phyloP scores from a whole-genome alignment of 2,113 vertebrate genomes.

The Actenoides lindsayi region DNA sequence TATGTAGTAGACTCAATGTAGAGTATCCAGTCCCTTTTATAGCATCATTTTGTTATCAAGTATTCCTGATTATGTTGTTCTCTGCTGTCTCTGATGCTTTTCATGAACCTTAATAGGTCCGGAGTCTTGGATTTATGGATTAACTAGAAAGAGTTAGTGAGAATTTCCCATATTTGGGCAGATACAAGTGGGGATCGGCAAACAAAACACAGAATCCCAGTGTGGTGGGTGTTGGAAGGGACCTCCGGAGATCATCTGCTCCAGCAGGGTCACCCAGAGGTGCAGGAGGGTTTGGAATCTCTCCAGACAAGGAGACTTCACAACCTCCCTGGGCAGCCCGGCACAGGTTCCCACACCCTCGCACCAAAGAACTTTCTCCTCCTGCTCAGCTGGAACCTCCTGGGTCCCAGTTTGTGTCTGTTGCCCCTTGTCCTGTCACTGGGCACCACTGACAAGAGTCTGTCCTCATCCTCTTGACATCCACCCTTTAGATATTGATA shows the following conservation, averaged over 20 bases:
- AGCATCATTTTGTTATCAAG: not conserved
- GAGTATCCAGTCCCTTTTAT: not conserved
- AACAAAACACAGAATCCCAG: not conserved
- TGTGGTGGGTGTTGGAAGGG: not conserved
- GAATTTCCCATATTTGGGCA: not conserved
- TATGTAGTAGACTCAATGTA: not conserved
- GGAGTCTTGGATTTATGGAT: not conserved
- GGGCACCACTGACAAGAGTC: not conserved
- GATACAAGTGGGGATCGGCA: not conserved
- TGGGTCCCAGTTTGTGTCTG: not conserved
- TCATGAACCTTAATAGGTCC: not conserved
- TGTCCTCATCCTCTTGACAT: not conserved
- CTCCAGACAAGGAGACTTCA: not conserved
- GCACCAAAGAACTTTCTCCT: not conserved
- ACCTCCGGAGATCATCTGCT: not conserved
- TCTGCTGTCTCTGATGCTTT: not conserved
- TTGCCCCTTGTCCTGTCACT: not conserved
- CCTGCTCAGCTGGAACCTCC: not conserved
- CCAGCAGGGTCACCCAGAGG: not conserved
- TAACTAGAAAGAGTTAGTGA: not conserved
- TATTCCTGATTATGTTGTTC: not conserved
- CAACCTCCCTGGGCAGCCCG: not conserved
- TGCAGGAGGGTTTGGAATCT: not conserved
- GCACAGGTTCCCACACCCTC: not conserved
- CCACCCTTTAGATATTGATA: not conserved